Base-by-base conservation (phyloP, 2,888 invertebrate genomes). In the Drosophila silvestris region DNA sequence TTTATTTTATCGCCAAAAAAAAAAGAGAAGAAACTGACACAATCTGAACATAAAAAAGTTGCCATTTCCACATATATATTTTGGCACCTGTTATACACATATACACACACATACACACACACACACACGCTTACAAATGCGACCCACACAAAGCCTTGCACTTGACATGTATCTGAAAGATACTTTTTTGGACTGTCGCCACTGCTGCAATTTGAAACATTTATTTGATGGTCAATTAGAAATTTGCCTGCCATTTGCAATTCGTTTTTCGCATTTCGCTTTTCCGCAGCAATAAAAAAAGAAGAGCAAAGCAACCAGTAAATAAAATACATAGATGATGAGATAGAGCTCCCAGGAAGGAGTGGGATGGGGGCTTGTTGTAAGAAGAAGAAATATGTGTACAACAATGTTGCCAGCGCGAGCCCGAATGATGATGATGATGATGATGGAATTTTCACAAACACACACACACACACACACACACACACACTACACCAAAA, bases 221-320 rank as follows among this genome's bases (percentile, higher is more conserved):
- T 81, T 79, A 76, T 79, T 79, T 82, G 82, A 89, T 85, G 89
- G 85, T 83, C 85, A 89, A 85, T 85, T 85, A 85, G 89, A 77
- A 82, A 89, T 81, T 88, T 85, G 77, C 77, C 70, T 81, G 74
- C 81, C 77, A 81, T 77, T 81, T 75, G 66, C 78, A 81, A 81
- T 78, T 81, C 68, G 72, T 61, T 77, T 74, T 77, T 81, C 79
- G 57, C 77, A 79, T 80, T 79, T 79, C 64, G 74, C 57, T 80
- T 82, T 76, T 73, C 75, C 80, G 80, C 78, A 72, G 81, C 82
- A 74, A 74, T 73, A 69, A 72, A 80, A 84, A 85, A 77, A 59
- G 60, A 61, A 56, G 50, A 50, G 70, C 70, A 83, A 77, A 67
- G 77, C 75, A 70, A 84, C 74, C 80, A 81, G 78, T 80, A 78